phyloP scores from a whole-genome alignment of 1,140 invertebrate species.

The Acromyrmex heyeri region DNA sequence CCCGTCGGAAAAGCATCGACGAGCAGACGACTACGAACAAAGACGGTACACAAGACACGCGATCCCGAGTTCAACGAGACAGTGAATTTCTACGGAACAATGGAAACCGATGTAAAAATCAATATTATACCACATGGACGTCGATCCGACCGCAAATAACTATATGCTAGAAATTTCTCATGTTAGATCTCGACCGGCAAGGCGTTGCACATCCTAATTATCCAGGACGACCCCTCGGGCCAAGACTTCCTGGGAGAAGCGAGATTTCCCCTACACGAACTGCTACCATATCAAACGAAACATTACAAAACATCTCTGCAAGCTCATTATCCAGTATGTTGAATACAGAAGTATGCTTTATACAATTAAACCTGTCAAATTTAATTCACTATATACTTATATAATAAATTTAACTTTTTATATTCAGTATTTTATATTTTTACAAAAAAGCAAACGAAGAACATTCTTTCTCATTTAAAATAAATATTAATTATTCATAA shows the following conservation, averaged over 20 bases:
- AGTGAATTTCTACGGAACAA: slow-evolving; percentile 95
- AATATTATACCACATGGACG: slow-evolving; percentile 19
- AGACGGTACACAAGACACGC: slow-evolving; percentile 96
- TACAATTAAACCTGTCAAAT: neutral
- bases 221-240: slow-evolving; percentile 77
- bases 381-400: neutral
- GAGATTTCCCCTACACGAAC: slow-evolving; percentile 88
- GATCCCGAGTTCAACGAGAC: slow-evolving; percentile 98
- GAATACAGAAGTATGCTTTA: slow-evolving; percentile 4
- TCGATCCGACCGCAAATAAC: neutral
- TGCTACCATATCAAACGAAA: slow-evolving; percentile 89
- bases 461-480: neutral
- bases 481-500: neutral
- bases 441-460: neutral
- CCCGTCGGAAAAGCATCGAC: slow-evolving; percentile 89
- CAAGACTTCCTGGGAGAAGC: slow-evolving; percentile 93
- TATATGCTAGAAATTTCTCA: slow-evolving; percentile 78
- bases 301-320: slow-evolving; percentile 89
- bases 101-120: slow-evolving; percentile 90
- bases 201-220: slow-evolving; percentile 76
- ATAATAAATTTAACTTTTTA: slow-evolving; percentile 11
- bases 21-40: slow-evolving; percentile 93
- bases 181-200: slow-evolving; percentile 87
- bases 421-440: neutral
- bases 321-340: slow-evolving; percentile 84